A percentile compares a stretch with the other conserved stretches of the same genome.
These are phyloP conservation scores for Chelon auratus DNA, from an alignment of 2,797 vertebrate species.

Conservation along the genomic window DNA sequence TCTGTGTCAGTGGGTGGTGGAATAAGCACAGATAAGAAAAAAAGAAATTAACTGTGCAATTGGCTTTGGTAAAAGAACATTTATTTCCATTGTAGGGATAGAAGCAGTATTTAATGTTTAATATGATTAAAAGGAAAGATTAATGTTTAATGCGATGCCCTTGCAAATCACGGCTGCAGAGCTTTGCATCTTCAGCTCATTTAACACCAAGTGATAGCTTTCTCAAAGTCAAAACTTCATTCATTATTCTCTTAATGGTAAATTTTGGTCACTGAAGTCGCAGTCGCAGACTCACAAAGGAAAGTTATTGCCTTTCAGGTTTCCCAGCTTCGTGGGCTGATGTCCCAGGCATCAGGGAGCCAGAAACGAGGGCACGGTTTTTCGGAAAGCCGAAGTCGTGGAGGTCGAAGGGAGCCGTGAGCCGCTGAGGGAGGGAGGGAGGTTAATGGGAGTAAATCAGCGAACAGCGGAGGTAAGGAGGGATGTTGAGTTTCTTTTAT, in stretches of 20 bases:
- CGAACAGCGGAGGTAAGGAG: conserved; percentile 44
- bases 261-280: conserved; percentile 4
- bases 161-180: conserved; percentile 17
- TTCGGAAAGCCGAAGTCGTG: conserved; percentile 40
- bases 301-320: not conserved
- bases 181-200: conserved; percentile 21
- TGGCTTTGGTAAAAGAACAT: conserved; percentile 27
- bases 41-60: conserved; percentile 31
- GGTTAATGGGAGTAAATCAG: conserved; percentile 68
- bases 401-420: conserved; percentile 50
- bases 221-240: conserved; percentile 10
- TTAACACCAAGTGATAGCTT: conserved; percentile 3
- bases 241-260: not conserved
- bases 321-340: conserved; percentile 32
- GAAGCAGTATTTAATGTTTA: conserved; percentile 35
- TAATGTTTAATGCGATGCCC: conserved; percentile 29
- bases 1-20: conserved; percentile 35
- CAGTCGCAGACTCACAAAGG: conserved; percentile 18
- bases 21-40: conserved; percentile 33
- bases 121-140: conserved; percentile 30
- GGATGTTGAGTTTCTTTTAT: conserved; percentile 41
- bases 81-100: conserved; percentile 22
- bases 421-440: conserved; percentile 32
- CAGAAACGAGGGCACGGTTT: conserved; percentile 59
- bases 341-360: conserved; percentile 44